Evolutionary conservation across 2,113 vertebrate species (phyloP).

Genomic region (Andinoacara biseriatus): DNA sequence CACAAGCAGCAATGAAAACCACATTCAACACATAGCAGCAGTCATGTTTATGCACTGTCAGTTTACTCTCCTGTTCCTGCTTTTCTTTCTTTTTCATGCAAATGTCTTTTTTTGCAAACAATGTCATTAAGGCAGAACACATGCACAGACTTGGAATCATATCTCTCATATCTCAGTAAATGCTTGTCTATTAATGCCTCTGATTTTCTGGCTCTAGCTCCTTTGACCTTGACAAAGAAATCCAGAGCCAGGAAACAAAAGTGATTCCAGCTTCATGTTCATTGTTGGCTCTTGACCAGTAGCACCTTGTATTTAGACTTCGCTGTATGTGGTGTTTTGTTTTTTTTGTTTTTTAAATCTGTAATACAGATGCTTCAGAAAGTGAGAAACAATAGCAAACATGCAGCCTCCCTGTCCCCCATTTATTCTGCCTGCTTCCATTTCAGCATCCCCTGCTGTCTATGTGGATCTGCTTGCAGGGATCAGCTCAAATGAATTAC

Average conservation of each 20-base stretch:
- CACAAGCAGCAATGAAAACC: constrained; percentile 23
- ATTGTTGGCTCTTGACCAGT: constrained; percentile 50
- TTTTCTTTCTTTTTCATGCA: neutral
- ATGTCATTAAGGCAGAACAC: neutral
- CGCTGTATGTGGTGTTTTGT: constrained; percentile 11
- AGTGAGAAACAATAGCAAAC: constrained; percentile 11
- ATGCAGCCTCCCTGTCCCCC: constrained; percentile 4
- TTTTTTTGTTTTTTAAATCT: constrained; percentile 17
- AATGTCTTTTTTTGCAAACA: neutral
- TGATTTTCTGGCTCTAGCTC: constrained; percentile 52
- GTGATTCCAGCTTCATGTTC: constrained; percentile 54
- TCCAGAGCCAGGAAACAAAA: constrained; percentile 65
- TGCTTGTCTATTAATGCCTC: constrained; percentile 35
- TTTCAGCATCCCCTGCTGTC: neutral
- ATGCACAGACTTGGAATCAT: neutral
- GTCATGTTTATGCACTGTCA: neutral
- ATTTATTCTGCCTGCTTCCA: neutral
- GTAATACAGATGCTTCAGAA: constrained; percentile 29
- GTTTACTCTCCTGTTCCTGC: neutral
- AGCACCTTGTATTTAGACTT: constrained; percentile 25
- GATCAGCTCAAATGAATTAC: neutral
- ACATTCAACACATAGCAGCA: neutral
- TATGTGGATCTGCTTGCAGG: neutral
- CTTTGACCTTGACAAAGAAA: constrained; percentile 53
- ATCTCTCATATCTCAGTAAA: constrained; percentile 26